A percentile compares a stretch with the other conserved stretches of the same genome.
These are phyloP conservation scores for Pyrrhosoma nymphula DNA, from an alignment of 2,888 invertebrate genomes.

Conservation along the genomic window DNA sequence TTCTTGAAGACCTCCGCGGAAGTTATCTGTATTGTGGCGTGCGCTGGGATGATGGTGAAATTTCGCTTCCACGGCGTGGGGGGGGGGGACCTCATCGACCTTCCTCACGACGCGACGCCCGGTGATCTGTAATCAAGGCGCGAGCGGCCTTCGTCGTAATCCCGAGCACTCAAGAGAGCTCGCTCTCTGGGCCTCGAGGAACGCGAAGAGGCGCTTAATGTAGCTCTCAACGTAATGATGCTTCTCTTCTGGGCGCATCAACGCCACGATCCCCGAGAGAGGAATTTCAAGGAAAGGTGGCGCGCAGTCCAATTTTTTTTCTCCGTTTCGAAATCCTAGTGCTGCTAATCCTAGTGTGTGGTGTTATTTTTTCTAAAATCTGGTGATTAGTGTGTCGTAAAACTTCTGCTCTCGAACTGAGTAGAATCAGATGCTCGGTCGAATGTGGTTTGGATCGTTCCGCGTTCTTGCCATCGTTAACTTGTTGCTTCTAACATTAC, in stretches of 20 bases:
- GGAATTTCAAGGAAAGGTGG: too few relatives aligned
- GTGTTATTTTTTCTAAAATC: too few relatives aligned
- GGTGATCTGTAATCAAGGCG: neutral
- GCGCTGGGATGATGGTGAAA: neutral
- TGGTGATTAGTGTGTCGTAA: too few relatives aligned
- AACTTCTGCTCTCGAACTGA: too few relatives aligned
- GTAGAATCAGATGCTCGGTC: too few relatives aligned
- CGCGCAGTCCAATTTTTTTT: too few relatives aligned
- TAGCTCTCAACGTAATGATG: neutral
- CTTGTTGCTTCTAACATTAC: too few relatives aligned
- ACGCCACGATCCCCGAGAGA: neutral
- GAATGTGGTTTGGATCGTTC: too few relatives aligned
- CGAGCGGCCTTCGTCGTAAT: neutral
- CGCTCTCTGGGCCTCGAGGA: neutral
- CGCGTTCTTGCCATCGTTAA: too few relatives aligned
- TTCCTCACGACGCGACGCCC: neutral
- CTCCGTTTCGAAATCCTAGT: too few relatives aligned
- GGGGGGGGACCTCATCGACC: neutral
- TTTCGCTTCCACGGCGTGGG: neutral
- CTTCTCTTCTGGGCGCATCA: neutral
- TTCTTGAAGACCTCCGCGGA: neutral
- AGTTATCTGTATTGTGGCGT: neutral
- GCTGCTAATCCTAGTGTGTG: too few relatives aligned
- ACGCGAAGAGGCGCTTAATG: neutral
- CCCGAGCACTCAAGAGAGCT: neutral